These are phyloP conservation scores for Cottoperca gobio DNA, from an alignment of 2,797 vertebrate species.

Conservation along the genomic window DNA sequence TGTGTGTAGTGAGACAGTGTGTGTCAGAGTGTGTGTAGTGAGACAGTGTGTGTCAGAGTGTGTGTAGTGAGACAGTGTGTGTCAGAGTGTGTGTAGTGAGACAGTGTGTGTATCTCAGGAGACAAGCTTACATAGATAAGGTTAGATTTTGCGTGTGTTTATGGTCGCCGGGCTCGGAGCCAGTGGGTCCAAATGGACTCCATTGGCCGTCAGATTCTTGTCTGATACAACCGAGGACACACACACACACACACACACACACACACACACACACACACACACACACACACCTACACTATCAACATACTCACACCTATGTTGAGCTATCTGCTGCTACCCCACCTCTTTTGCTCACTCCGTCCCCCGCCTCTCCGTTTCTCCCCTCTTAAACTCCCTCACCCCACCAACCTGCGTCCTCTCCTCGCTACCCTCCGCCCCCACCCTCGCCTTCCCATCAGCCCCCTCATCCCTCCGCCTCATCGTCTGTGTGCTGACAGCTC, in stretches of 20 bases:
- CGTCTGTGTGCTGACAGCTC: constrained; percentile 89
- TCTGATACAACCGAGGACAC: constrained; percentile 83
- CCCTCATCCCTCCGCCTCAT: constrained; percentile 81
- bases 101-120: constrained; percentile 19
- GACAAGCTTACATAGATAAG: not conserved
- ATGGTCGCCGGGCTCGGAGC: constrained; percentile 45
- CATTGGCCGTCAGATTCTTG: constrained; percentile 89
- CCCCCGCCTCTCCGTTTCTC: constrained; percentile 66
- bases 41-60: constrained; percentile 9
- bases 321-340: constrained; percentile 30
- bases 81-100: constrained; percentile 9
- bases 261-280: constrained; percentile 18
- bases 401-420: constrained; percentile 30
- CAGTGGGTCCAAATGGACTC: constrained; percentile 87
- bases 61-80: not conserved
- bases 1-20: not conserved
- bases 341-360: constrained; percentile 26
- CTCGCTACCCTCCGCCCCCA: constrained; percentile 62
- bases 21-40: constrained; percentile 7
- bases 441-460: constrained; percentile 65
- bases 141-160: not conserved
- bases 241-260: constrained; percentile 14
- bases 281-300: constrained; percentile 1
- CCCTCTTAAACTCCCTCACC: constrained; percentile 67
- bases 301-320: constrained; percentile 20